phyloP scores from a whole-genome alignment of 2,888 invertebrate species.

The Lysandra bellargus region DNA sequence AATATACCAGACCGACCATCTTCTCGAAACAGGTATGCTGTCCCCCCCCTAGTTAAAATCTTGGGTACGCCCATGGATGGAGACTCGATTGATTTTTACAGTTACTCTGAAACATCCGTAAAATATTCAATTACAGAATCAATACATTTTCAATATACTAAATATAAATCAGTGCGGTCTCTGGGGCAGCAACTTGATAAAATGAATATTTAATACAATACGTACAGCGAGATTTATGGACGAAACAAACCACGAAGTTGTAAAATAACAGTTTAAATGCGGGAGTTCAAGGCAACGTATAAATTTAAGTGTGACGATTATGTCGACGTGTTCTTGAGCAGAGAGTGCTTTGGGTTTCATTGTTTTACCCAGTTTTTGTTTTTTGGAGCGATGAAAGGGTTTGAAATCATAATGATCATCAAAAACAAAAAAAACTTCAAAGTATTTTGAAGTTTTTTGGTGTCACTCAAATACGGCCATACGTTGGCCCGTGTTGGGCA shows the following conservation, averaged over 20 bases:
- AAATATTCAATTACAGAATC: neutral
- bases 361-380: neutral
- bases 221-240: neutral
- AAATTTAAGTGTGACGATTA: neutral
- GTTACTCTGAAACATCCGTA: no score
- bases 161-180: neutral
- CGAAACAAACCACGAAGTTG: neutral
- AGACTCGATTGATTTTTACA: no score
- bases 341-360: neutral
- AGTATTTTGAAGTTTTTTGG: no score
- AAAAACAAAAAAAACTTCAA: no score
- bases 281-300: neutral
- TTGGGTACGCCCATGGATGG: no score
- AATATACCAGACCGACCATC: no score
- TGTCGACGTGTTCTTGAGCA: neutral
- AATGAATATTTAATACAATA: neutral
- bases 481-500: no score
- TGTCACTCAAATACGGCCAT: no score
- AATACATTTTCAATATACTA: constrained; percentile 5
- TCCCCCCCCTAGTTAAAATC: no score
- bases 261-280: constrained; percentile 1
- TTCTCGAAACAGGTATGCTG: no score
- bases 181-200: neutral
- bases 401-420: neutral
- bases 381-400: neutral